Evolutionary conservation across 2,113 vertebrate genomes (phyloP).

Genomic region (Anser brachyrhynchus): DNA sequence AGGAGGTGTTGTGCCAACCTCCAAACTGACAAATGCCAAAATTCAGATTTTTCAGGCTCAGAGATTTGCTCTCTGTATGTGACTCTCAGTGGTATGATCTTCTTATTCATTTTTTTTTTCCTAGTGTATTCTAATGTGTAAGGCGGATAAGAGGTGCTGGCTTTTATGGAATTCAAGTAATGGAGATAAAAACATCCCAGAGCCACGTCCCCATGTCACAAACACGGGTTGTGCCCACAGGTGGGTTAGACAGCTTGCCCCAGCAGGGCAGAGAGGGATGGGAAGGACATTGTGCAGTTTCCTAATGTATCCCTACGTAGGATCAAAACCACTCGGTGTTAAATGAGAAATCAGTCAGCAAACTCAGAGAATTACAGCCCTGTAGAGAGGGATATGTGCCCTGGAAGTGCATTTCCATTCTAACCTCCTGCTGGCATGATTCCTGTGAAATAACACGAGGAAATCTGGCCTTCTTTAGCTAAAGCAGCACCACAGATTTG

Average conservation of each 20-base stretch:
- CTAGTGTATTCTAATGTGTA: neutral
- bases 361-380: neutral
- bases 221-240: accelerated
- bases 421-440: neutral
- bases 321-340: neutral
- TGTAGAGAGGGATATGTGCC: neutral
- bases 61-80: neutral
- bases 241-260: accelerated
- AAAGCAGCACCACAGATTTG: neutral
- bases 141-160: neutral
- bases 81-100: neutral
- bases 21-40: neutral
- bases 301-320: neutral
- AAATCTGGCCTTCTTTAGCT: neutral
- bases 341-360: neutral
- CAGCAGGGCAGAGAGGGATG: accelerated
- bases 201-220: neutral
- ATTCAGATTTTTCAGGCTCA: neutral
- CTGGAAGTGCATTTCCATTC: neutral
- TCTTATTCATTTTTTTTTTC: neutral
- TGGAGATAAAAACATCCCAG: neutral
- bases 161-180: neutral
- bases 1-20: neutral
- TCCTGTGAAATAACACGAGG: neutral
- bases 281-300: neutral